Conservation (phyloP, 2,888 invertebrate species). For the Leucophenga montana region DNA sequence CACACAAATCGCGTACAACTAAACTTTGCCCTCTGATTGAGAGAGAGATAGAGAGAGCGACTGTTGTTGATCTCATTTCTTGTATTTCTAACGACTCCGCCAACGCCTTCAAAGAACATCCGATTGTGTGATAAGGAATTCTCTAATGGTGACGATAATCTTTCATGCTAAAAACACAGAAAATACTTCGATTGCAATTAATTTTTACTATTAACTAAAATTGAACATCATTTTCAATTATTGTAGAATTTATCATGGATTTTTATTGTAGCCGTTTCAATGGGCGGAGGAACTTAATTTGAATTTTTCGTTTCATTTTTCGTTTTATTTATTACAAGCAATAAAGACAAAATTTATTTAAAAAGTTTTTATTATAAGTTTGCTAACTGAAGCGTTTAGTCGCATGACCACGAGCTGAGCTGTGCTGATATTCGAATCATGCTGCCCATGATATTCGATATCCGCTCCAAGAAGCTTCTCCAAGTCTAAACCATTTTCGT, state of each 20-base stretch:
- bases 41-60: not conserved
- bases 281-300: constrained; percentile 32
- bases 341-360: constrained; percentile 49
- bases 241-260: constrained; percentile 31
- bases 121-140: no score
- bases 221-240: no score
- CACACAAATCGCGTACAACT: not conserved
- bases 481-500: constrained; percentile 46
- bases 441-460: no score
- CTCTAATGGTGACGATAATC: no score
- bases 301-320: constrained; percentile 26
- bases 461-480: constrained; percentile 8
- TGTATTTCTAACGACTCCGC: not conserved
- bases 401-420: not conserved
- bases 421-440: not conserved
- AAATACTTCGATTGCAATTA: no score
- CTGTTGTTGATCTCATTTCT: not conserved
- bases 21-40: not conserved
- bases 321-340: constrained; percentile 48
- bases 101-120: no score
- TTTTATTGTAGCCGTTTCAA: constrained; percentile 29
- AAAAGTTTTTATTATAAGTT: constrained; percentile 50
- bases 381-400: constrained; percentile 51
- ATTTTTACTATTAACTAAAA: no score
- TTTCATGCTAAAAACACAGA: constrained; percentile 18